A percentile compares a stretch with the other conserved stretches of the same genome.
Conservation (phyloP, 2,888 invertebrate species). For the Epinotia bilunana region DNA sequence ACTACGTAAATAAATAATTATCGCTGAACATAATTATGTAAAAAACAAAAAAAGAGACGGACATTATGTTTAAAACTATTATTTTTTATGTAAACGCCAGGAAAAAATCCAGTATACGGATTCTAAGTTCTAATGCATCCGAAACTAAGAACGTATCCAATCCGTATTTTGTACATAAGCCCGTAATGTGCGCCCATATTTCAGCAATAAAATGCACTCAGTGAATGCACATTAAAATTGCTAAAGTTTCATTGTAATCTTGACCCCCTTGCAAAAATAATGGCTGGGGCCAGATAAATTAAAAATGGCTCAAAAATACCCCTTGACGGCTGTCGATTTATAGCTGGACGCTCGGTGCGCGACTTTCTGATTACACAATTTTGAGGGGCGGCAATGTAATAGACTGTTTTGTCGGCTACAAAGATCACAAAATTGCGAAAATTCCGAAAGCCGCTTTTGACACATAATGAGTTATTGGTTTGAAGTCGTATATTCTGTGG, state of each 20-base stretch:
- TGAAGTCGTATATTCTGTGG: too few relatives aligned
- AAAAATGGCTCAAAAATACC: constrained; percentile 83
- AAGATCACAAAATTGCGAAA: neutral
- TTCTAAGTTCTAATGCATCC: neutral
- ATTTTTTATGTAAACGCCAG: too few relatives aligned
- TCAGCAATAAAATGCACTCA: constrained; percentile 76
- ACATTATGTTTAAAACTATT: too few relatives aligned
- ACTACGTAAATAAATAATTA: too few relatives aligned
- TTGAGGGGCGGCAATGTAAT: constrained; percentile 56
- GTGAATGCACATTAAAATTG: constrained; percentile 63
- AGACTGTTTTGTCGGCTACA: constrained; percentile 1
- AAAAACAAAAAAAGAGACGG: too few relatives aligned
- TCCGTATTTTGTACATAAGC: neutral
- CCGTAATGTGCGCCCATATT: constrained; percentile 43
- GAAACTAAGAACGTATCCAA: neutral
- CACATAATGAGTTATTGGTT: too few relatives aligned
- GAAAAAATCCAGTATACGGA: neutral
- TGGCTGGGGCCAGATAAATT: constrained; percentile 82
- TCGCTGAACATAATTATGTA: too few relatives aligned
- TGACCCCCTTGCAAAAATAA: constrained; percentile 82
- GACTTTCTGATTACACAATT: constrained; percentile 52
- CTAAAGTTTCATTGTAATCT: constrained; percentile 65
- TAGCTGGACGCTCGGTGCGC: constrained; percentile 56
- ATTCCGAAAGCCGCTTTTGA: too few relatives aligned
- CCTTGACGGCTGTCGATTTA: constrained; percentile 72